Base-by-base conservation (phyloP, 2,888 invertebrate genomes). In the Heteromyza rotundicornis region DNA sequence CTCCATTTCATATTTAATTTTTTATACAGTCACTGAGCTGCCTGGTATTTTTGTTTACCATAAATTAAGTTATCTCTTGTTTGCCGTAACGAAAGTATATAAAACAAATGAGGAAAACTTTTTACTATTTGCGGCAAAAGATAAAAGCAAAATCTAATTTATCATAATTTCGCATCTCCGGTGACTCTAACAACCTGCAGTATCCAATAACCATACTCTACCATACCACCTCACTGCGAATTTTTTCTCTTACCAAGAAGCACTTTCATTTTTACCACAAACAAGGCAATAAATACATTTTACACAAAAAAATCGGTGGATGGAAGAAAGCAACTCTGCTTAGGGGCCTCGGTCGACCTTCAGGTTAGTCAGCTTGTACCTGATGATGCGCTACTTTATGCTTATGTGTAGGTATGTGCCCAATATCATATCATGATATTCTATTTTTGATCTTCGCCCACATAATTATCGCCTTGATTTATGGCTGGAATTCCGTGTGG, bases 381-480 rank as follows among this genome's bases (percentile, higher is more conserved):
- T 16, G 22, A 17, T 22, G n/a, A n/a, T n/a, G n/a, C n/a, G n/a
- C n/a, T n/a, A n/a, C n/a, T n/a, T n/a, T n/a, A n/a, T n/a, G n/a
- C n/a, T n/a, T n/a, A n/a, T n/a, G n/a, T n/a, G n/a, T n/a, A n/a
- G n/a, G n/a, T n/a, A n/a, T 49, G 24, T 24, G 55, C 23, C 55
- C 36, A 40, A 55, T 55, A 57, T 56, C 49, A 55, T 55, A 60
- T n/a, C n/a, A n/a, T 55, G 19, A 52, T 59, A 56, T 59, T 56
- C 60, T 60, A 64, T 64, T 64, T 64, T 60, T 60, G 60, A 64
- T 53, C 60, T 64, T 75, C 76, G 70, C 73, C 77, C 76, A 77
- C 76, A 76, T 76, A 76, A 76, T 76, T 77, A 76, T 77, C 75
- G 69, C 71, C 69, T 68, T 76, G 77, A 76, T 76, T 76, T 76